phyloP scores from a whole-genome alignment of 2,113 vertebrate genomes.

The Catharus bicknelli region DNA sequence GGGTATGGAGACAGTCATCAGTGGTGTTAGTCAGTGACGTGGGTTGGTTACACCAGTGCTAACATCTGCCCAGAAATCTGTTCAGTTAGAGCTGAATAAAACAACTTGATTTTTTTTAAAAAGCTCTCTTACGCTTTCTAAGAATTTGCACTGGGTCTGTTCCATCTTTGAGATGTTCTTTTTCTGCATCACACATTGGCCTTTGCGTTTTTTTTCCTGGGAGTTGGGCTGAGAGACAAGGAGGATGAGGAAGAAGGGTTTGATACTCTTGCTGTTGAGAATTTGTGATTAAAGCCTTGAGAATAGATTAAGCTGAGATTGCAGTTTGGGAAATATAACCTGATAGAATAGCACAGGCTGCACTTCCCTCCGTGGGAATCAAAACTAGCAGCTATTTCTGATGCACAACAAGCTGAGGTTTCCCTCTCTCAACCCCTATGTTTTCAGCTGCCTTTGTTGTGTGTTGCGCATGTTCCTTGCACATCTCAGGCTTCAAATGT shows the following conservation, averaged over 20 bases:
- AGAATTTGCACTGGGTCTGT: slow-evolving; percentile 64
- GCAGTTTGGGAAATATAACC: slow-evolving; percentile 11
- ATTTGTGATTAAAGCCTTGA: slow-evolving; percentile 52
- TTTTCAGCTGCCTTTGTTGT: slow-evolving; percentile 22
- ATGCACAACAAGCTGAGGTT: not conserved
- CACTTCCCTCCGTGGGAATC: slow-evolving; percentile 1
- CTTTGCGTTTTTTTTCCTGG: slow-evolving; percentile 29
- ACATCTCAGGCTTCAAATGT: not conserved
- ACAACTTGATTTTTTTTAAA: not conserved
- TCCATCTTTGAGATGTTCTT: slow-evolving; percentile 49
- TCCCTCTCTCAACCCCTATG: not conserved
- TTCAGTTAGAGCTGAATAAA: slow-evolving; percentile 37
- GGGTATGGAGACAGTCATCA: not conserved
- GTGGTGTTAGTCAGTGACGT: not conserved
- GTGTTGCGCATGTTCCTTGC: not conserved
- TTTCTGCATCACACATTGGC: not conserved
- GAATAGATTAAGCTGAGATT: slow-evolving; percentile 52
- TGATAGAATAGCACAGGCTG: slow-evolving; percentile 20
- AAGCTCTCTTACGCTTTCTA: slow-evolving; percentile 68
- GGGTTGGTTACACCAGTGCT: slow-evolving; percentile 25
- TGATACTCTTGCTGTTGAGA: slow-evolving; percentile 43
- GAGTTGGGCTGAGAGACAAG: slow-evolving; percentile 9
- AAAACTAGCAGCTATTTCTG: slow-evolving; percentile 16
- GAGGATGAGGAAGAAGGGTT: slow-evolving; percentile 4
- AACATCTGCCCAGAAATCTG: slow-evolving; percentile 18